Percentiles rank a stretch among this genome's conserved stretches.
Evolutionary conservation across 2,113 vertebrate species (phyloP).

Genomic region (Petaurus breviceps): DNA sequence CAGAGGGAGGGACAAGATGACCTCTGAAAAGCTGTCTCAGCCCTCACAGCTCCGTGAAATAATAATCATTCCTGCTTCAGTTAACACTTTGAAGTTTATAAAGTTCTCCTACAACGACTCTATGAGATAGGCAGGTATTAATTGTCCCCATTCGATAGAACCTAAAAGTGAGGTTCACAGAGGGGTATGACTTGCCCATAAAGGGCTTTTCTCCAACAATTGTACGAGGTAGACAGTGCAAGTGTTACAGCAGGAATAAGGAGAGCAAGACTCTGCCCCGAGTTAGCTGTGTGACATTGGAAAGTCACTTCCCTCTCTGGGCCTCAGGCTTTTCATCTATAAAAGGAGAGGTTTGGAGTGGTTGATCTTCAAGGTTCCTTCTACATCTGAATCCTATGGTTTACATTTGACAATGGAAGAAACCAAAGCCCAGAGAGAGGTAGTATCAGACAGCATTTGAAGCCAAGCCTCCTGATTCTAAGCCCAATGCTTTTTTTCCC

Average conservation of each 20-base stretch:
- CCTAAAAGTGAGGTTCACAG: background rate
- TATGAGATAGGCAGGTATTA: background rate
- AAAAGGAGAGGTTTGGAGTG: background rate
- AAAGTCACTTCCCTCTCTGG: background rate
- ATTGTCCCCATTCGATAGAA: background rate
- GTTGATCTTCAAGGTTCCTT: background rate
- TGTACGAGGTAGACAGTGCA: background rate
- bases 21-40: background rate
- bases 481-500: background rate
- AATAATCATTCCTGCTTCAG: background rate
- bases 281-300: background rate
- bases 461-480: background rate
- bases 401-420: background rate
- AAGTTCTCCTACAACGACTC: background rate
- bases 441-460: background rate
- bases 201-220: background rate
- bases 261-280: background rate
- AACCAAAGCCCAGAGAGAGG: background rate
- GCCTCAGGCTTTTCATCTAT: background rate
- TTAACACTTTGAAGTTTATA: background rate
- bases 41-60: background rate
- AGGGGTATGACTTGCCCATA: background rate
- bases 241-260: background rate
- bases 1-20: background rate
- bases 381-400: background rate